Conservation (phyloP, 2,888 invertebrate genomes). For the Dynastes tityus region DNA sequence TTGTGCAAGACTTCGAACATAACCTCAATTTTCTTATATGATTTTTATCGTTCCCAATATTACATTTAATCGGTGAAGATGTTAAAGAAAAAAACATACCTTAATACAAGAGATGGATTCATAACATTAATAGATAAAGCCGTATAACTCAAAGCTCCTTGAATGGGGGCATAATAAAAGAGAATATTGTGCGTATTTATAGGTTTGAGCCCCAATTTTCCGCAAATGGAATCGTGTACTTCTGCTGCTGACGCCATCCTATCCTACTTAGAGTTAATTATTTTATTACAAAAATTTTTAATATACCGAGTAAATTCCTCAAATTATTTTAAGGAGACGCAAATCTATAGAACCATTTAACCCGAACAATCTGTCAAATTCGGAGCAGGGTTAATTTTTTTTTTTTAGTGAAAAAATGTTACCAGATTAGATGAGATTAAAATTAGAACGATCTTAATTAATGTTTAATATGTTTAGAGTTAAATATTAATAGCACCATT, state of each 20-base stretch:
- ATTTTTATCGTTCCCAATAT: neutral
- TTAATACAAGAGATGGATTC: slow-evolving; percentile 85
- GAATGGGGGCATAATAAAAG: slow-evolving; percentile 83
- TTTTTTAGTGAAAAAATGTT: neutral
- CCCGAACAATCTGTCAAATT: slow-evolving; percentile 18
- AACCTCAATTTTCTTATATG: slow-evolving; percentile 28
- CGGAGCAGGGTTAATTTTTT: neutral
- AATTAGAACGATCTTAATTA: neutral
- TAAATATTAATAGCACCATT: too few relatives aligned
- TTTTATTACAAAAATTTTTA: slow-evolving; percentile 13
- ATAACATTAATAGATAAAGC: slow-evolving; percentile 87
- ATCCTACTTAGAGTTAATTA: slow-evolving; percentile 53
- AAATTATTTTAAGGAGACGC: neutral
- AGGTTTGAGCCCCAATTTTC: slow-evolving; percentile 75
- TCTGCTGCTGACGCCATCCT: slow-evolving; percentile 62
- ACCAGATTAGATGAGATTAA: neutral
- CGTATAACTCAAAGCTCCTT: slow-evolving; percentile 84
- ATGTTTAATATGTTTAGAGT: too few relatives aligned
- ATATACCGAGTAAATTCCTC: neutral
- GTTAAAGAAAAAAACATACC: slow-evolving; percentile 69
- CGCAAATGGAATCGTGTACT: slow-evolving; percentile 61
- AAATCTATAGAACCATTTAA: neutral
- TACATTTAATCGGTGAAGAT: neutral
- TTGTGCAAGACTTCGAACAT: neutral
- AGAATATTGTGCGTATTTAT: slow-evolving; percentile 81